Evolutionary conservation across 2,113 vertebrate genomes (phyloP).

Genomic region (Rhabdomys dilectus): DNA sequence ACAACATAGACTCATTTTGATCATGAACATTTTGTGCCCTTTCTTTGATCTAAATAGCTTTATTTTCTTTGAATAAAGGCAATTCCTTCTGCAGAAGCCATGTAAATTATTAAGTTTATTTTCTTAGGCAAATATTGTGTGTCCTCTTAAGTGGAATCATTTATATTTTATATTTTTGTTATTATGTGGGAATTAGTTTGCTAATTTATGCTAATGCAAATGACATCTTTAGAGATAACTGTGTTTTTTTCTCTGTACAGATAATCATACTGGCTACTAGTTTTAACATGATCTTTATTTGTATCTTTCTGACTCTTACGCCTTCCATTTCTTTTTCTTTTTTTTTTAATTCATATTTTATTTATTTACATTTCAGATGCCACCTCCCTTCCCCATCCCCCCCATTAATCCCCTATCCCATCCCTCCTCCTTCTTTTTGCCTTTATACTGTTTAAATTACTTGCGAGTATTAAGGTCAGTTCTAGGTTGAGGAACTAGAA

Average conservation of each 20-base stretch:
- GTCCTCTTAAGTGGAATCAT: not conserved
- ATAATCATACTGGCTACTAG: not conserved
- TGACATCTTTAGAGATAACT: constrained; percentile 25
- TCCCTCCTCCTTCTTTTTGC: no score
- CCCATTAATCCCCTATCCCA: no score
- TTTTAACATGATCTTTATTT: not conserved
- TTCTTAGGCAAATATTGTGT: not conserved
- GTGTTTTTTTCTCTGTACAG: not conserved
- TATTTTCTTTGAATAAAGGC: not conserved
- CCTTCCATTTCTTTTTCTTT: not conserved
- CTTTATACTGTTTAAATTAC: no score
- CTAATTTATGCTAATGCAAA: constrained; percentile 38
- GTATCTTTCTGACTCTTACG: not conserved
- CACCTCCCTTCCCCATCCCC: no score
- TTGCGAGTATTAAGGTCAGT: no score
- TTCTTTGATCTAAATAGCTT: not conserved
- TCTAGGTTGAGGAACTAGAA: no score
- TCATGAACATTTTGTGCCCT: not conserved
- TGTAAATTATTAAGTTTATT: constrained; percentile 8
- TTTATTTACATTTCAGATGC: no score
- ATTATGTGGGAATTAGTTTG: not conserved
- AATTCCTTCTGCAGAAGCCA: not conserved
- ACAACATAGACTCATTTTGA: not conserved
- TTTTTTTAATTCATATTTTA: no score
- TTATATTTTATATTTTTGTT: not conserved